Evolutionary conservation across 2,113 vertebrate species (phyloP).

Genomic region (Daphoenositta chrysoptera): DNA sequence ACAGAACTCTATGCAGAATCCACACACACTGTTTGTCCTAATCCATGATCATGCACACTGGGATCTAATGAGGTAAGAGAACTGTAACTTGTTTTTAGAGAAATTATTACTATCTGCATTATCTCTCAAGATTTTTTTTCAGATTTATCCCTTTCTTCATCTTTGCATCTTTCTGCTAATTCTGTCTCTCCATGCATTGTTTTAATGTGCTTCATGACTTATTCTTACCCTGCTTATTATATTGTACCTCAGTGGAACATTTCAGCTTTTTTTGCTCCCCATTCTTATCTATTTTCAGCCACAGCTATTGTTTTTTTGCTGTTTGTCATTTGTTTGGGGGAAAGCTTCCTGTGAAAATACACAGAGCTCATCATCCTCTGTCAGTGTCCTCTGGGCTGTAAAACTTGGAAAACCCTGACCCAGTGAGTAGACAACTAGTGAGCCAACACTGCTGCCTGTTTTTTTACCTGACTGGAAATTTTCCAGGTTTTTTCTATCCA

Average conservation of each 20-base stretch:
- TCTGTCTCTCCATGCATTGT: background rate
- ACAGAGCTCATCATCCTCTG: background rate
- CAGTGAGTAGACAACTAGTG: background rate
- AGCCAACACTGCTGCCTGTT: background rate
- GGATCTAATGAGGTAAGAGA: conserved; percentile 86
- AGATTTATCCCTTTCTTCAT: background rate
- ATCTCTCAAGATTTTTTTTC: background rate
- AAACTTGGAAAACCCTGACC: background rate
- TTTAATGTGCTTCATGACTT: background rate
- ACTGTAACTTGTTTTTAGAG: background rate
- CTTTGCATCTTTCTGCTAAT: background rate
- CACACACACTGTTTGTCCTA: conserved; percentile 91
- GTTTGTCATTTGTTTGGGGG: background rate
- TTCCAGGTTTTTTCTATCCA: background rate
- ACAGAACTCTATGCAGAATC: conserved; percentile 87
- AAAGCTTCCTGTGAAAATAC: background rate
- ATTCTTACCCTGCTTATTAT: background rate
- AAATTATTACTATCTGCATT: too few relatives aligned
- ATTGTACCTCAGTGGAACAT: background rate
- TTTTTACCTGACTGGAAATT: background rate
- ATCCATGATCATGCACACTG: conserved; percentile 97
- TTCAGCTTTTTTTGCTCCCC: background rate
- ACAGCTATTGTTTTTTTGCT: background rate
- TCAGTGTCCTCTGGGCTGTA: background rate
- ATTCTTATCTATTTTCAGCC: background rate